Conservation (phyloP, 2,113 vertebrate genomes). For the Pygoscelis antarcticus region DNA sequence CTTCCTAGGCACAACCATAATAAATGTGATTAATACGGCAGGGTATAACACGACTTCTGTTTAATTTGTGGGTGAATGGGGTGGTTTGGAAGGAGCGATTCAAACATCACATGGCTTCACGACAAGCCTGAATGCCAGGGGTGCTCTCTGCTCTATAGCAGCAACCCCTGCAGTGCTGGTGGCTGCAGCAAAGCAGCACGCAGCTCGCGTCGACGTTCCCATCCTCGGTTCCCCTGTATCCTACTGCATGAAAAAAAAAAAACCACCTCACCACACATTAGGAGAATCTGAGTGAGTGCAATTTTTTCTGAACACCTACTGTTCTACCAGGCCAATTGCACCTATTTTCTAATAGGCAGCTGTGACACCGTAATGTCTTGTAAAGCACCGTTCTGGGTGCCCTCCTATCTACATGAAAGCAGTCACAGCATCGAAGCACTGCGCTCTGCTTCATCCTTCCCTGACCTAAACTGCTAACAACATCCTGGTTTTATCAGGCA, state of each 20-base stretch:
- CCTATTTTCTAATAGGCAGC: not conserved
- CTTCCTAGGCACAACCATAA: not conserved
- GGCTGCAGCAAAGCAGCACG: not conserved
- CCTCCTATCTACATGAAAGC: not conserved
- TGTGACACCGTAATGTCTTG: not conserved
- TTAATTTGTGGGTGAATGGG: not conserved
- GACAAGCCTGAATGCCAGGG: not conserved
- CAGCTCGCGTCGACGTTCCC: fast-evolving
- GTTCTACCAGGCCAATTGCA: not conserved
- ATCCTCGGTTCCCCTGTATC: not conserved
- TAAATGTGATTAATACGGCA: not conserved
- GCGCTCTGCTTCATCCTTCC: not conserved
- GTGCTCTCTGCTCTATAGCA: not conserved
- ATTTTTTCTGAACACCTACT: not conserved
- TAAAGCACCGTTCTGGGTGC: not conserved
- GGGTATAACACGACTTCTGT: fast-evolving
- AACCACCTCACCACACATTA: not conserved
- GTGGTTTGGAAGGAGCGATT: not conserved
- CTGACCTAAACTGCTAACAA: not conserved
- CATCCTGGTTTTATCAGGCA: not conserved
- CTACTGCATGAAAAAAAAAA: not conserved
- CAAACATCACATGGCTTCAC: not conserved
- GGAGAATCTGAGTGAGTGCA: not conserved
- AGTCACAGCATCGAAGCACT: not conserved
- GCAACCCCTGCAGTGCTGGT: not conserved